A percentile compares a stretch with the other conserved stretches of the same genome.
Evolutionary conservation across 2,797 vertebrate species (phyloP).

Genomic region (Erpetoichthys calabaricus): DNA sequence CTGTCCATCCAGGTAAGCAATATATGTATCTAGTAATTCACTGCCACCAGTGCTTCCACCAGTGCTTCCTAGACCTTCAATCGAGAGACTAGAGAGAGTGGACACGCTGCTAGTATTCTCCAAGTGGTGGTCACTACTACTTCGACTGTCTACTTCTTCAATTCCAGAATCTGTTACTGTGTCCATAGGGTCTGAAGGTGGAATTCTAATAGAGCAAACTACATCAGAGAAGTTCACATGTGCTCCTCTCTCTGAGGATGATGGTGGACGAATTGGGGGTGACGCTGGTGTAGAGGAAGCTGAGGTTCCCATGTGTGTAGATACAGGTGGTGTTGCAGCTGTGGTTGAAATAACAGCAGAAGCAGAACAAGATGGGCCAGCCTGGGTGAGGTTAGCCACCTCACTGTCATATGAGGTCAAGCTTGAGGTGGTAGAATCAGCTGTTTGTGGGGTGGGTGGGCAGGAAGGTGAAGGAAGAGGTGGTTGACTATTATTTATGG

Average conservation of each 20-base stretch:
- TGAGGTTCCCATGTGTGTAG: conserved; percentile 25
- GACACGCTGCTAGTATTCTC: conserved; percentile 66
- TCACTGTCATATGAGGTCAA: conserved; percentile 86
- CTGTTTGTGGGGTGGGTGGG: conserved; percentile 52
- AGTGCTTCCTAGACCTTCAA: conserved; percentile 44
- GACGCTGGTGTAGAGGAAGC: conserved; percentile 17
- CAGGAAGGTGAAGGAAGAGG: conserved; percentile 41
- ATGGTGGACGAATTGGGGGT: no score
- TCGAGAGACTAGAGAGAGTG: conserved; percentile 53
- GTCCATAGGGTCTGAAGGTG: conserved; percentile 26
- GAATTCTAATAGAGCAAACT: conserved; percentile 20
- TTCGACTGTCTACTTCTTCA: conserved; percentile 82
- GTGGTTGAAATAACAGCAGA: conserved; percentile 26
- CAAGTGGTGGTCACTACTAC: conserved; percentile 82
- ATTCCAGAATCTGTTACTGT: conserved; percentile 68
- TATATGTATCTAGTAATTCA: conserved; percentile 79
- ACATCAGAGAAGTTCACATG: conserved; percentile 24
- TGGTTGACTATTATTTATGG: no score
- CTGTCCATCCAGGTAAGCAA: conserved; percentile 81
- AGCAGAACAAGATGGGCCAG: conserved; percentile 45
- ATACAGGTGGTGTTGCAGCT: conserved; percentile 34
- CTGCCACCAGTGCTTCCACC: conserved; percentile 32
- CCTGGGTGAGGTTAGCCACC: conserved; percentile 81
- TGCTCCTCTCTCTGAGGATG: conserved; percentile 32
- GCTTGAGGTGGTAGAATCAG: conserved; percentile 80